Base-by-base conservation (phyloP, 2,888 invertebrate species). In the Drosophila neoperkinsi region DNA sequence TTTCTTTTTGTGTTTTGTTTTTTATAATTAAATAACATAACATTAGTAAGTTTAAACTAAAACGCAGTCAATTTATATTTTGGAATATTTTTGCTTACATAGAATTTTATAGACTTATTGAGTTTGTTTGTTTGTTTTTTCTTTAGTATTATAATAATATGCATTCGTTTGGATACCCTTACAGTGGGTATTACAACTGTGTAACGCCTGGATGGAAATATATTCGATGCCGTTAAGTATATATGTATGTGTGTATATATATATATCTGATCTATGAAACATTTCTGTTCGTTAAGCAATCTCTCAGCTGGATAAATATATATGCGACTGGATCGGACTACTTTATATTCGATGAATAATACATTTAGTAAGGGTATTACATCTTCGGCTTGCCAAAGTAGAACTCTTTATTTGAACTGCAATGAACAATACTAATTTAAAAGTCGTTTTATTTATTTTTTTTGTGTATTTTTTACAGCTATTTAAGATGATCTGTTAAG, bases 21-120 rank as follows among this genome's bases (percentile, higher is more conserved):
- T 34, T 88, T 84, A 87, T 86, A 90, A 90, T 84, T 86, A 89
- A 89, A 87, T 85, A 84, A 83, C 81, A 82, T 83, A 88, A 90
- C 74, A 82, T 81, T 80, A 90, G 61, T 79, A 76, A 79, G 71
- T 87, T 87, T 86, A 77, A 84, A 82, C 82, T 84, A 90, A 88
- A 89, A 82, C 76, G 85, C 90, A 90, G 90, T 90, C 90, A 82
- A 87, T 82, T 80, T 83, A 81, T 84, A 74, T 90, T 82, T 88
- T 90, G 91, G 91, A 91, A 91, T 90, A 76, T 81, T 82, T 46
- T 78, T 80, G 73, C 74, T 72, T 65, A 64, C 70, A 63, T 70
- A 72, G 61, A 78, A 59, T 60, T 46, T 46, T 67, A 60, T 61
- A 61, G 53, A 56, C 58, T 67, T 60, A 67, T 81, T 75, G 71